Evolutionary conservation across 2,113 vertebrate genomes (phyloP).

Genomic region (Xenus cinereus): DNA sequence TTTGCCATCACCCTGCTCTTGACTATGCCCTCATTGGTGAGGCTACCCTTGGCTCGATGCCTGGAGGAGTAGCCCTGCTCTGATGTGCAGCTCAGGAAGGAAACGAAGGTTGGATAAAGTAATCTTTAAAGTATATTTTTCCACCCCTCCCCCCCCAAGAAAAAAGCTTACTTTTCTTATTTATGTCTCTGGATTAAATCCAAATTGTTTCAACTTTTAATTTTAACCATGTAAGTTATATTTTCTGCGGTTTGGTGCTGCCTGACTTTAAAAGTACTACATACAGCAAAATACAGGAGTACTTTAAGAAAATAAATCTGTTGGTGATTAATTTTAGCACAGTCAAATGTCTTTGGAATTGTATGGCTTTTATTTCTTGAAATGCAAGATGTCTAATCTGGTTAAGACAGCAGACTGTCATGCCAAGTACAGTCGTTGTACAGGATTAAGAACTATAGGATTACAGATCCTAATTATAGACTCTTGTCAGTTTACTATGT

Average conservation of each 20-base stretch:
- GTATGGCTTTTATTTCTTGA: slow-evolving; percentile 24
- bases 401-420: slow-evolving; percentile 14
- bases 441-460: slow-evolving; percentile 48
- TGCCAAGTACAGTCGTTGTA: background rate
- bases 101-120: background rate
- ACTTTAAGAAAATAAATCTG: slow-evolving; percentile 36
- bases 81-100: background rate
- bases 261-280: background rate
- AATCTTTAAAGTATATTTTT: background rate
- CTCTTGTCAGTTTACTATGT: background rate
- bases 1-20: background rate
- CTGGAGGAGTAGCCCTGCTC: background rate
- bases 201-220: background rate
- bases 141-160: no score
- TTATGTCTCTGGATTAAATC: background rate
- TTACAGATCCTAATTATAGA: slow-evolving; percentile 59
- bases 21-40: background rate
- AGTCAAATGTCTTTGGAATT: slow-evolving; percentile 11
- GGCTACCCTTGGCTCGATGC: background rate
- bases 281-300: background rate
- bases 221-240: background rate
- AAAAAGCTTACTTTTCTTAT: background rate
- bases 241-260: background rate
- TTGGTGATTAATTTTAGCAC: slow-evolving; percentile 22
- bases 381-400: slow-evolving; percentile 11